Conservation (phyloP, 2,888 invertebrate species). For the Fabriciana adippe region DNA sequence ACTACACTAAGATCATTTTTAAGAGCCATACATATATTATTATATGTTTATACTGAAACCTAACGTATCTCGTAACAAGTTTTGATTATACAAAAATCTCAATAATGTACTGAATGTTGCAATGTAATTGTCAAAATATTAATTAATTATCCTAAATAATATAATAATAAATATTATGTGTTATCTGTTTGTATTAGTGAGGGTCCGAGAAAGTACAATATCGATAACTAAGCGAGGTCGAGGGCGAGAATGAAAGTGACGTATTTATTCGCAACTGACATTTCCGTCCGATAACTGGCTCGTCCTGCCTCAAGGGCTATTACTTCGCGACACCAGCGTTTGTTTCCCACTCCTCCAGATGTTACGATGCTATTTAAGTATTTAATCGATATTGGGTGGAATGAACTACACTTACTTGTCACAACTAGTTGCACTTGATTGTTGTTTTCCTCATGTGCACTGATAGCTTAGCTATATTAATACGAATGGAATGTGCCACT, state of each 20-base stretch:
- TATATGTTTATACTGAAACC: too few species aligned
- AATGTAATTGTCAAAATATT: too few species aligned
- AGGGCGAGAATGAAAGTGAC: conserved; percentile 39
- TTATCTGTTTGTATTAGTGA: background rate
- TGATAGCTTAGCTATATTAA: conserved; percentile 17
- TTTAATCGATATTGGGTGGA: conserved; percentile 46
- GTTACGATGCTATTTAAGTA: conserved; percentile 38
- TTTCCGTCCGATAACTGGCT: conserved; percentile 69
- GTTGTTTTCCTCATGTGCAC: conserved; percentile 5
- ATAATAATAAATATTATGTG: background rate
- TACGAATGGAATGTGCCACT: conserved; percentile 3
- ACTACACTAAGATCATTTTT: too few species aligned
- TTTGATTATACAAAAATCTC: too few species aligned
- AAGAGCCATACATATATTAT: too few species aligned
- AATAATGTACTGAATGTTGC: too few species aligned
- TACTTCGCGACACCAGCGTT: conserved; percentile 41
- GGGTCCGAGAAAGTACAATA: conserved; percentile 10
- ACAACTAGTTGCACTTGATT: conserved; percentile 2
- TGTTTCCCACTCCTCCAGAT: conserved; percentile 39
- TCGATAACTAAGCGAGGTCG: conserved; percentile 27
- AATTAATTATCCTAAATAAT: too few species aligned
- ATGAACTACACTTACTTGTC: conserved; percentile 39
- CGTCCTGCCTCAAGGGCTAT: conserved; percentile 49
- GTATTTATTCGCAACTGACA: conserved; percentile 64
- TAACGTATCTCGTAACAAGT: too few species aligned